Percentiles rank a stretch among this genome's conserved stretches.
Evolutionary conservation across 2,888 invertebrate genomes (phyloP).

Genomic region (Zhuqinia jingwanae): DNA sequence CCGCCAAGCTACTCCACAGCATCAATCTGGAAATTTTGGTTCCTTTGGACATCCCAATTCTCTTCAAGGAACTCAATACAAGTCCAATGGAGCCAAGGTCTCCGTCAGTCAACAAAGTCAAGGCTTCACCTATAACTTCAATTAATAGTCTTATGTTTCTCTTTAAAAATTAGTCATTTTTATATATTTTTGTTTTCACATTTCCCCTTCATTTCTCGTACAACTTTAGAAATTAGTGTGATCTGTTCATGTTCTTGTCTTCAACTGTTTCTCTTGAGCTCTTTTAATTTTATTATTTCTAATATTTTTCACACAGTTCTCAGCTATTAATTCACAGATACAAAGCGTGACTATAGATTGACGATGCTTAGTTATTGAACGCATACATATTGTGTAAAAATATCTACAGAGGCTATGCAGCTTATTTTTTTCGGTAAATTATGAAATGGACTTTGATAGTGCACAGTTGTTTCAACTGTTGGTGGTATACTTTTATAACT

Average conservation of each 20-base stretch:
- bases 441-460: too few relatives aligned
- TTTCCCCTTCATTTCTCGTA: neutral
- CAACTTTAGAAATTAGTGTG: neutral
- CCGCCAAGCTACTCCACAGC: conserved; percentile 47
- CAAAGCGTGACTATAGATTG: neutral
- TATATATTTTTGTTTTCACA: neutral
- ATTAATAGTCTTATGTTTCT: conserved; percentile 40
- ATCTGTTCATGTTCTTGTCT: neutral
- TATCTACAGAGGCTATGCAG: too few relatives aligned
- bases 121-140: conserved; percentile 72
- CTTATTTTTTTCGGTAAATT: too few relatives aligned
- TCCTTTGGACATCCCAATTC: conserved; percentile 46
- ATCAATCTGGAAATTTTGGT: conserved; percentile 29
- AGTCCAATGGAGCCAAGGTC: conserved; percentile 59
- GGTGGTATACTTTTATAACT: too few relatives aligned
- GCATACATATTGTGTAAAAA: too few relatives aligned
- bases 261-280: neutral
- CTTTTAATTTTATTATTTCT: conserved; percentile 31
- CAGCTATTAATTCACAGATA: neutral
- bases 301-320: neutral
- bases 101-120: conserved; percentile 71
- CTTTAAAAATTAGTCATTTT: conserved; percentile 58
- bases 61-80: conserved; percentile 36
- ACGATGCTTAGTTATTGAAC: neutral
- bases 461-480: too few relatives aligned